Evolutionary conservation across 2,113 vertebrate genomes (phyloP), one percentile per base, ranked within the genome.

Genomic region (Phrynosoma platyrhinos): DNA sequence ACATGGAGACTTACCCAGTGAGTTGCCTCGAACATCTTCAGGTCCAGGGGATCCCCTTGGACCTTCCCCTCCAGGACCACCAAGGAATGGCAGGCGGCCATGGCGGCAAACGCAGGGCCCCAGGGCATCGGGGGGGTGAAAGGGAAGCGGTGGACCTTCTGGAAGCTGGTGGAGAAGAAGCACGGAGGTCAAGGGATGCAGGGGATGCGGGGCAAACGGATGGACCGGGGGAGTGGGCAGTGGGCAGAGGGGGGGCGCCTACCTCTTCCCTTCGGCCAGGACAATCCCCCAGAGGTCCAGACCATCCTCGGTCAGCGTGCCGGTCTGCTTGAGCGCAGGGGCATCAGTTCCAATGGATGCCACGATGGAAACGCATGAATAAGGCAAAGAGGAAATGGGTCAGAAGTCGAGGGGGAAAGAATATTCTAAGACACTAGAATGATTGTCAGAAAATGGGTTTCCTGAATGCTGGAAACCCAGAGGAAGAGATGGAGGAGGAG

Each of bases 281-380:
- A 97, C 80, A 14, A 96, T 91, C 74, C 97, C 97, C 97, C 96
- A 97, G 72, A 97, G 93, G 92, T 98, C 97, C 95, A 98, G 91
- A 79, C 97, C 97, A 64, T 97, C 97, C 88, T 95, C 96, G 25
- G 97, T 98, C 90, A 98, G 95, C 88, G 97, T 98, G 82, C 97
- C 97, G 89, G 97, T 98, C 97, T 98, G 93, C 23, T 4, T 72
- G 27, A 3, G 36, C 0, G 8, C 5, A 23, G 21, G 10, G 9
- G 23, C n/a, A 14, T 32, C 47, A 55, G 32, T 3, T 36, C 36
- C 1, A 36, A 36, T 36, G 13, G 23, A 27, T 18, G 83, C 52
- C 83, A 30, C n/a, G 13, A 12, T 4, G 27, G 42, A 21, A 16
- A 27, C 36, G 36, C 36, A 9, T n/a, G 25, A 30, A 52, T 0